Percentiles rank a stretch among this genome's conserved stretches.
phyloP scores from a whole-genome alignment of 2,888 invertebrate species.

The Pollenia labialis region DNA sequence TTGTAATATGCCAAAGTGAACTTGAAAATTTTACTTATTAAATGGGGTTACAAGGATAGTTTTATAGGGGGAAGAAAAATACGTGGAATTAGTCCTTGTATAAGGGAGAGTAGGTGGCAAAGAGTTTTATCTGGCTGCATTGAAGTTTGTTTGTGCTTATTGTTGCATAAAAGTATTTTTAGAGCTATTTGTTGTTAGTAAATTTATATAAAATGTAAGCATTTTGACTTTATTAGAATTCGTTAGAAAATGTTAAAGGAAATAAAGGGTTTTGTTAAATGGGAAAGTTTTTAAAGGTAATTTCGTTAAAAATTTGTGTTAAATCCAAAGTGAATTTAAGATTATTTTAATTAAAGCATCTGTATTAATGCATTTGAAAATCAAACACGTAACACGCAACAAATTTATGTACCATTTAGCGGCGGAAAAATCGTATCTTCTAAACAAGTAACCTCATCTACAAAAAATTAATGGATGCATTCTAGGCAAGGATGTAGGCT shows the following conservation, averaged over 20 bases:
- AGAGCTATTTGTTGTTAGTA: constrained; percentile 23
- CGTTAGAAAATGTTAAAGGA: not conserved
- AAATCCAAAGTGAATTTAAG: not conserved
- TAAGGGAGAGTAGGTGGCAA: not conserved
- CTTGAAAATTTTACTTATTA: constrained; percentile 69
- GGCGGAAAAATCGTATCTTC: no score
- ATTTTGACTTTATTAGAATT: constrained; percentile 53
- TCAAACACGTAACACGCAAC: no score
- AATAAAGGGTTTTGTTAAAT: not conserved
- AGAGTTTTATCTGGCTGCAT: not conserved
- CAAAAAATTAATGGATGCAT: no score
- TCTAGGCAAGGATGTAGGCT: no score
- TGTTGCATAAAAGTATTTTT: constrained; percentile 17
- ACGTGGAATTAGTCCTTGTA: constrained; percentile 40
- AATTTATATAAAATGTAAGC: constrained; percentile 15
- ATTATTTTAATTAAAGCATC: not conserved
- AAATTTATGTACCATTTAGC: no score
- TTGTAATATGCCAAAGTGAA: constrained; percentile 61
- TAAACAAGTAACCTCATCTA: no score
- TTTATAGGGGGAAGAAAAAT: not conserved
- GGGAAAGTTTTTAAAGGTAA: no score
- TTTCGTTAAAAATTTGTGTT: no score
- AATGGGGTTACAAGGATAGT: constrained; percentile 28
- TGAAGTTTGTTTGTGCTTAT: constrained; percentile 1
- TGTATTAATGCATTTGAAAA: no score